Conservation (phyloP, 2,888 invertebrate genomes). For the Diarsia rubi region DNA sequence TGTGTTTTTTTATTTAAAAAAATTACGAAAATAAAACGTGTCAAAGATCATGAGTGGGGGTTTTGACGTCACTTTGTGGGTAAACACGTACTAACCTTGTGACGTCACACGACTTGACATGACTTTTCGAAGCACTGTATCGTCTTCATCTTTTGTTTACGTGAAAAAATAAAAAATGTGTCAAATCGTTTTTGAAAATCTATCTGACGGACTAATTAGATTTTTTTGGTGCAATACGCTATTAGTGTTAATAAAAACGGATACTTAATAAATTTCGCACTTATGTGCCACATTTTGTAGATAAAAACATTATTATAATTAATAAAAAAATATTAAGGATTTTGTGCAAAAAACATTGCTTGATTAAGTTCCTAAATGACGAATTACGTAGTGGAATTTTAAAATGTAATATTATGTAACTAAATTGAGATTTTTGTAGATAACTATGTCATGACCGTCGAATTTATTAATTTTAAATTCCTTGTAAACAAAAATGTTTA, state of each 20-base stretch:
- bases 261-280: conserved; percentile 9
- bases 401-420: conserved; percentile 29
- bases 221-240: too few species aligned
- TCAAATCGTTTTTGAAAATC: too few species aligned
- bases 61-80: too few species aligned
- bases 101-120: too few species aligned
- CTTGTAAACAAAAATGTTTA: conserved; percentile 44
- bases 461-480: conserved; percentile 78
- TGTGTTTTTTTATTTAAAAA: too few species aligned
- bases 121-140: too few species aligned
- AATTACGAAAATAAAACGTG: too few species aligned
- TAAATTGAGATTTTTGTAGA: conserved; percentile 67
- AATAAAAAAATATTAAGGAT: conserved; percentile 27
- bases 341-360: conserved; percentile 41
- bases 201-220: too few species aligned
- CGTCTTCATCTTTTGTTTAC: too few species aligned
- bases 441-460: conserved; percentile 70
- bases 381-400: conserved; percentile 48
- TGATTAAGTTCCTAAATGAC: conserved; percentile 56
- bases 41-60: too few species aligned
- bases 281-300: conserved; percentile 56
- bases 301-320: conserved; percentile 24
- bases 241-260: background rate
- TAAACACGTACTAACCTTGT: too few species aligned
- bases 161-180: too few species aligned